phyloP scores from a whole-genome alignment of 2,888 invertebrate genomes.

The Callyntrura guangdongensis region DNA sequence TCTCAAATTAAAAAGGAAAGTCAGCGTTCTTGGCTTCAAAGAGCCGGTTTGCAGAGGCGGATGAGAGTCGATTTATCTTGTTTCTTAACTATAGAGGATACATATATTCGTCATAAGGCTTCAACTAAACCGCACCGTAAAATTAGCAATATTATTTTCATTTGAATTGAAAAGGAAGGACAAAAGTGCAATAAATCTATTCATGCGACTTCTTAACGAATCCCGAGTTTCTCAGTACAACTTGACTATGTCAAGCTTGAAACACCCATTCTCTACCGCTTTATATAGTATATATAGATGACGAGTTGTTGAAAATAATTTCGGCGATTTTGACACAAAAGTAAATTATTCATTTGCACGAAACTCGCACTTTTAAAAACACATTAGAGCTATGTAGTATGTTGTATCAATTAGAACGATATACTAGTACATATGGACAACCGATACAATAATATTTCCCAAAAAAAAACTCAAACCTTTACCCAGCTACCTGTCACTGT shows the following conservation, averaged over 20 bases:
- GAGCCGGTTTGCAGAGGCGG: constrained; percentile 23
- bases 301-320: no score
- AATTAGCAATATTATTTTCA: constrained; percentile 35
- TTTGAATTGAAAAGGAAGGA: neutral
- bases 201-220: neutral
- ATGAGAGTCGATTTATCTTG: neutral
- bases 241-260: neutral
- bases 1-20: constrained; percentile 44
- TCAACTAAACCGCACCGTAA: constrained; percentile 3
- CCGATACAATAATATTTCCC: no score
- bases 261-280: neutral
- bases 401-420: no score
- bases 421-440: no score
- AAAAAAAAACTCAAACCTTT: no score
- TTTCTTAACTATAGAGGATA: neutral
- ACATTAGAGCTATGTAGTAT: no score
- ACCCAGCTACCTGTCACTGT: no score
- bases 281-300: neutral
- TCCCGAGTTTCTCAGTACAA: neutral
- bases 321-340: no score
- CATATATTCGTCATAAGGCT: constrained; percentile 11
- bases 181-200: constrained; percentile 49
- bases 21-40: neutral
- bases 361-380: no score
- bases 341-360: no score